Evolutionary conservation across 2,888 invertebrate genomes (phyloP), one percentile per base, ranked within the genome.

Genomic region (Harpalus rubripes): DNA sequence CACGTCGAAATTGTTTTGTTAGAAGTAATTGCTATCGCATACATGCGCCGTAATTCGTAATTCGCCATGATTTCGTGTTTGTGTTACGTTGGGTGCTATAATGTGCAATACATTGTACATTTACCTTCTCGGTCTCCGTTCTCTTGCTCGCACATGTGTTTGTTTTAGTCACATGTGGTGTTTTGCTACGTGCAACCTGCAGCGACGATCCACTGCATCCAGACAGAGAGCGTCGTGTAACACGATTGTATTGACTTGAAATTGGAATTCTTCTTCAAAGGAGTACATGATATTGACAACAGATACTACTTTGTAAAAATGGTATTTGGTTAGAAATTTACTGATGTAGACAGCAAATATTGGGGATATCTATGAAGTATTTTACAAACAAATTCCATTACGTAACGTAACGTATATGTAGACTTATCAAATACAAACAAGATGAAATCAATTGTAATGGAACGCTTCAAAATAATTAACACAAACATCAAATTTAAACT

Each of bases 61-160:
- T 80, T 44, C 80, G 63, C 63, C 63, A 80, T 80, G 80, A 80
- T 80, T 81, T 81, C 32, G 32, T 81, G 68, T 81, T 81, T 81
- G 32, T 32, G 81, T 68, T 32, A 68, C 65, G 68, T 81, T 78
- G 26, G 78, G 26, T 15, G 68, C 80, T 63, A 80, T 63, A 44
- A 80, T 80, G 59, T 15, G 22, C 44, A 44, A 7, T 80, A 80
- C 80, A 44, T 74, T 74, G n/a, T 80, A 80, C 80, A 44, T 74
- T 74, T 74, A 74, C 41, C 61, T 79, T 68, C 68, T 32, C 68
- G 68, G 15, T 63, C 12, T 18, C 18, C 26, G 26, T 26, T 58
- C 22, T 22, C 22, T 22, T 22, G 12, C 26, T 22, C 32, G 44
- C 72, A 74, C 72, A 52, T 74, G 72, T 74, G 72, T 74, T 74